Evolutionary conservation across 2,888 invertebrate species (phyloP).

Genomic region (Cabera pusaria): DNA sequence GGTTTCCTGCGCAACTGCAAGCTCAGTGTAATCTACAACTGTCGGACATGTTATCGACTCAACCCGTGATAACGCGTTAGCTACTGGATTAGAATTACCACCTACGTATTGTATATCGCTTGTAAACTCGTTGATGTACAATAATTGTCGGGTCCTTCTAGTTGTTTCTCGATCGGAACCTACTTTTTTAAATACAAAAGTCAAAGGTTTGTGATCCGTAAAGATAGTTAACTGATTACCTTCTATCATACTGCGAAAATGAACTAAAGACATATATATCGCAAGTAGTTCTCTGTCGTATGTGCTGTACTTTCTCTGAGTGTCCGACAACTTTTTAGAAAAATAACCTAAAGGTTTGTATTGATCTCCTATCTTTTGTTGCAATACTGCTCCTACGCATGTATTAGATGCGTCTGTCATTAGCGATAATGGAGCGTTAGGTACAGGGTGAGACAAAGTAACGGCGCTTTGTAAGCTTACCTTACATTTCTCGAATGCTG

Average conservation of each 20-base stretch:
- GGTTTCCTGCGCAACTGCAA: too few species aligned
- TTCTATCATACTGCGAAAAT: too few species aligned
- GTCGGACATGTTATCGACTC: too few species aligned
- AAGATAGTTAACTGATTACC: too few species aligned
- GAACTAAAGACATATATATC: too few species aligned
- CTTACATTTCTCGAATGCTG: slow-evolving; percentile 15
- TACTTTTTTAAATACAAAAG: slow-evolving; percentile 5
- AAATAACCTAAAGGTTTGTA: slow-evolving; percentile 21
- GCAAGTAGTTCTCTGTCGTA: slow-evolving; percentile 7
- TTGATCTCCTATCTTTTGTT: slow-evolving; percentile 11
- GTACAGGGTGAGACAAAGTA: slow-evolving; percentile 16
- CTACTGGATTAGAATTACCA: too few species aligned
- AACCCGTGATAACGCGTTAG: too few species aligned
- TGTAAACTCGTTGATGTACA: slow-evolving; percentile 12
- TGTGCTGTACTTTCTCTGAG: slow-evolving; percentile 19
- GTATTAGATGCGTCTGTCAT: slow-evolving; percentile 22
- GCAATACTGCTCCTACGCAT: slow-evolving; percentile 17
- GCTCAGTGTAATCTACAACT: too few species aligned
- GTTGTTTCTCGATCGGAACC: slow-evolving; percentile 2
- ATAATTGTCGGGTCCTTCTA: slow-evolving; percentile 5
- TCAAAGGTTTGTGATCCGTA: slow-evolving; percentile 18
- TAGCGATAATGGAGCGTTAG: slow-evolving; percentile 11
- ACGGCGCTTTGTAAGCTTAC: slow-evolving; percentile 11
- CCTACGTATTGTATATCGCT: too few species aligned
- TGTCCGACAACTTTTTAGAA: slow-evolving; percentile 11